Evolutionary conservation across 2,888 invertebrate species (phyloP).

Genomic region (Hymenopus coronatus): DNA sequence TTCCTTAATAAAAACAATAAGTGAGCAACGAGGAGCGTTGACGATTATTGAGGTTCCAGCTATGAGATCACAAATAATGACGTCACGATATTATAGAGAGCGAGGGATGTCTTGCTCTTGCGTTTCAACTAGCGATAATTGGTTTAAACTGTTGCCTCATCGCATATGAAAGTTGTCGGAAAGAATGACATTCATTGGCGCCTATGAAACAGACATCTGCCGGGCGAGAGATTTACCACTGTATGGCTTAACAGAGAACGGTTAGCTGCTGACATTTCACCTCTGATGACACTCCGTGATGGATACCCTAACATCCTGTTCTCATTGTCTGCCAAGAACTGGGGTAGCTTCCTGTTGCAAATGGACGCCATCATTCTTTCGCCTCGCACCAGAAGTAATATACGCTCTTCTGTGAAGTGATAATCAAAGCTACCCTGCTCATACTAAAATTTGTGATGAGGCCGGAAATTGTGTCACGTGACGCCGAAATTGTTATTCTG

Average conservation of each 20-base stretch:
- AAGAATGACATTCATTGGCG: slow-evolving; percentile 12
- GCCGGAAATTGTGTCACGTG: no score
- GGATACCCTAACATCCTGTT: neutral
- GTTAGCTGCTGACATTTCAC: slow-evolving; percentile 3
- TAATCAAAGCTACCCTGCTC: no score
- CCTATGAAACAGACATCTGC: slow-evolving; percentile 9
- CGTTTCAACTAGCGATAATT: slow-evolving; percentile 9
- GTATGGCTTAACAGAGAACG: neutral
- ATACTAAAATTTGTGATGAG: no score
- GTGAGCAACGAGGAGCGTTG: neutral
- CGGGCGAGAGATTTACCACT: neutral
- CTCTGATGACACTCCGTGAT: neutral
- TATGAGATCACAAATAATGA: slow-evolving; percentile 21
- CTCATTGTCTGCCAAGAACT: neutral
- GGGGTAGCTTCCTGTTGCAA: neutral
- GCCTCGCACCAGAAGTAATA: neutral
- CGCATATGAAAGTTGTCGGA: slow-evolving; percentile 1
- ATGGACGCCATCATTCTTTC: neutral
- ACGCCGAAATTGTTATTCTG: no score
- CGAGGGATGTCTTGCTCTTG: neutral
- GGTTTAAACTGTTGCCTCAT: slow-evolving; percentile 14
- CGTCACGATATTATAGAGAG: slow-evolving; percentile 17
- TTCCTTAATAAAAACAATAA: slow-evolving; percentile 1
- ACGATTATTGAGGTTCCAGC: slow-evolving; percentile 2
- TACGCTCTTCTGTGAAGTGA: no score